Evolutionary conservation across 2,113 vertebrate genomes (phyloP).

Genomic region (Plotosus lineatus): DNA sequence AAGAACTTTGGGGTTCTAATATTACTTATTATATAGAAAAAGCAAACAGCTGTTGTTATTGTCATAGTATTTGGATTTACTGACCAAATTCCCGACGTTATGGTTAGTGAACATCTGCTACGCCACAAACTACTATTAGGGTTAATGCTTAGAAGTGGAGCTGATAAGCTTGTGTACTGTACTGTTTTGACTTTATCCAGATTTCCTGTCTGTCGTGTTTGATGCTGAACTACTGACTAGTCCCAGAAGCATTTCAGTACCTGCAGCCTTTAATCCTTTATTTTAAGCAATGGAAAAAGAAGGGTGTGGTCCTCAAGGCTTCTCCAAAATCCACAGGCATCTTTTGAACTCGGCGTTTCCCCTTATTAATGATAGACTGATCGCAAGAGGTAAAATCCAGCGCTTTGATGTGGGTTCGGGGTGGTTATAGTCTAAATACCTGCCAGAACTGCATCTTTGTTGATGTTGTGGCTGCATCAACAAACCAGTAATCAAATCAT

Average conservation of each 20-base stretch:
- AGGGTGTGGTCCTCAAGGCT: constrained; percentile 46
- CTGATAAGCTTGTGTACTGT: no score
- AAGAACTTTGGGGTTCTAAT: no score
- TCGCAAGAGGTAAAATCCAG: constrained; percentile 46
- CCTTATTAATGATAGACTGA: constrained; percentile 66
- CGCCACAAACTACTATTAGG: neutral
- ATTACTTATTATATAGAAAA: constrained; percentile 5
- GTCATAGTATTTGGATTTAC: no score
- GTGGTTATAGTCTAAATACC: constrained; percentile 38
- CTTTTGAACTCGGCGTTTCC: constrained; percentile 51
- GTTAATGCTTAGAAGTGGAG: neutral
- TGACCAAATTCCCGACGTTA: neutral
- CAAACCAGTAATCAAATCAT: constrained; percentile 18
- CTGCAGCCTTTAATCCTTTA: constrained; percentile 43
- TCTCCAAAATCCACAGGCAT: constrained; percentile 47
- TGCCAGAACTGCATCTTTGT: constrained; percentile 46
- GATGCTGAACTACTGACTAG: neutral
- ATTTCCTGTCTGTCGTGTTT: neutral
- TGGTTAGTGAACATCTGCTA: neutral
- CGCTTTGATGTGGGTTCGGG: constrained; percentile 52
- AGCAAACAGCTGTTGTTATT: constrained; percentile 28
- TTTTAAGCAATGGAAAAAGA: constrained; percentile 44
- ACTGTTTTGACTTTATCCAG: neutral
- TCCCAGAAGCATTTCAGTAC: neutral
- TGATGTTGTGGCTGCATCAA: constrained; percentile 26